Conservation (phyloP, 2,888 invertebrate genomes). For the Notocelia uddmanniana region DNA sequence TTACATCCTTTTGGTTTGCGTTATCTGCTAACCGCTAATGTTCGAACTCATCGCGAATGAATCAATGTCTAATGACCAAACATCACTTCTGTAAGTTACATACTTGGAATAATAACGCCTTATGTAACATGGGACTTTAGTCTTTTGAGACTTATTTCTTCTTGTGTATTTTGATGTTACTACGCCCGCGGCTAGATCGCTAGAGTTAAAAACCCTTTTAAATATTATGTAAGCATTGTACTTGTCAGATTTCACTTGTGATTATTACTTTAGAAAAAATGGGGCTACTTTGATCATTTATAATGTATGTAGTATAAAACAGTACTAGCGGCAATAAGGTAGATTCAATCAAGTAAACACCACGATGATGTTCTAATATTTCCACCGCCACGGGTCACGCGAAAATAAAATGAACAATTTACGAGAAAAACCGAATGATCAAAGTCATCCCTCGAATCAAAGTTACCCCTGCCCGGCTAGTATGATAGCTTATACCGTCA, state of each 20-base stretch:
- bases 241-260: conserved; percentile 5
- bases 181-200: not conserved
- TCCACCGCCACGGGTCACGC: too few species aligned
- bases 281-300: too few species aligned
- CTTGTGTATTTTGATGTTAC: not conserved
- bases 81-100: not conserved
- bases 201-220: conserved; percentile 9
- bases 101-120: not conserved
- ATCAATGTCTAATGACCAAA: conserved; percentile 23
- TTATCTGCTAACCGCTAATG: conserved; percentile 8
- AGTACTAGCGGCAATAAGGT: too few species aligned
- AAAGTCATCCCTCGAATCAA: too few species aligned
- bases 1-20: not conserved
- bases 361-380: too few species aligned
- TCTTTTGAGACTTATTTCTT: not conserved
- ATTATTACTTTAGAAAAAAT: too few species aligned
- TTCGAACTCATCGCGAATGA: conserved; percentile 22
- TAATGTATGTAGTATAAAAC: too few species aligned
- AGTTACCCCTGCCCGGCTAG: too few species aligned
- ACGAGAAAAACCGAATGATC: too few species aligned
- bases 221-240: conserved; percentile 15
- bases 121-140: not conserved
- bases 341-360: too few species aligned
- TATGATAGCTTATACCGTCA: too few species aligned
- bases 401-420: too few species aligned